Conservation (phyloP, 2,113 vertebrate species). For the Prionailurus viverrinus region DNA sequence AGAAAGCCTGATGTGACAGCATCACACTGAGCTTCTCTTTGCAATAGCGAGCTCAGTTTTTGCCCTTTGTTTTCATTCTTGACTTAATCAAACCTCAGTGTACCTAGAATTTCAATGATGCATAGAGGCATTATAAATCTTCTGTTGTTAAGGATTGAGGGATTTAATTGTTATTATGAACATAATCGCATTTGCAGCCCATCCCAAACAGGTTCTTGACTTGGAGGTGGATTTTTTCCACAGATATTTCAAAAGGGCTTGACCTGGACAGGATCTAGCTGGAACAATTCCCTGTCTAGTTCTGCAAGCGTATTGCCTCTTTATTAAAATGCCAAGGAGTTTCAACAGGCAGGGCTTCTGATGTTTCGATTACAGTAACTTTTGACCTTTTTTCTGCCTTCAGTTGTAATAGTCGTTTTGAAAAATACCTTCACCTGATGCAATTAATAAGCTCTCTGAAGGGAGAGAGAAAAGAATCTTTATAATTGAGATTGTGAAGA, state of each 20-base stretch:
- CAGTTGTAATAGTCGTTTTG: background rate
- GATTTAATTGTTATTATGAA: conserved; percentile 38
- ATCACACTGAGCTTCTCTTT: conserved; percentile 82
- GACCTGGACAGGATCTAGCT: background rate
- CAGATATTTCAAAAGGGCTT: background rate
- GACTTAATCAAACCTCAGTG: conserved; percentile 82
- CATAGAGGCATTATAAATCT: conserved; percentile 73
- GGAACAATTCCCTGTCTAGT: background rate
- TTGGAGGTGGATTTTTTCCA: background rate
- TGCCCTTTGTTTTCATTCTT: conserved; percentile 84
- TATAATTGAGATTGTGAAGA: background rate
- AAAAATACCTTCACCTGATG: background rate
- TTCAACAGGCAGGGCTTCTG: background rate
- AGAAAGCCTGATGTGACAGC: conserved; percentile 86
- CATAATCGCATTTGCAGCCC: conserved; percentile 22
- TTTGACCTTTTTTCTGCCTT: conserved; percentile 40
- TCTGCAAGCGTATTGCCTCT: background rate
- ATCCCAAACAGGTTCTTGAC: conserved; percentile 16
- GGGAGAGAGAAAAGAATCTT: background rate
- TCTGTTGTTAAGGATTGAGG: conserved; percentile 54
- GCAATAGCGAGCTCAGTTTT: conserved; percentile 80
- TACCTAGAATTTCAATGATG: conserved; percentile 75
- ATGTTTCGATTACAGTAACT: background rate
- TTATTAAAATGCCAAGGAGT: background rate
- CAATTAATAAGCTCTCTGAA: conserved; percentile 16